Evolutionary conservation across 2,888 invertebrate genomes (phyloP).

Genomic region (Meliscaeva auricollis): DNA sequence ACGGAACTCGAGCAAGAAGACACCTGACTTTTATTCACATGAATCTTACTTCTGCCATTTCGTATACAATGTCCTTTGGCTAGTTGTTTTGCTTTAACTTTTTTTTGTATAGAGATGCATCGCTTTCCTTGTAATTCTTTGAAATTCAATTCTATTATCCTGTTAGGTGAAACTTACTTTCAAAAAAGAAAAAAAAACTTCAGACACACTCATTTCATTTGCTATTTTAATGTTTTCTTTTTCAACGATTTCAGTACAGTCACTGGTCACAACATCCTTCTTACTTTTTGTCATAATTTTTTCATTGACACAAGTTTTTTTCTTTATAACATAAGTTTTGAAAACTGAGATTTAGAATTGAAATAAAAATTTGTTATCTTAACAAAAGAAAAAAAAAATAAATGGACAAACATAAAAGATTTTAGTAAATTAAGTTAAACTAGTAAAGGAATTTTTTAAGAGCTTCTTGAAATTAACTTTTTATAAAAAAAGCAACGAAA

Average conservation of each 20-base stretch:
- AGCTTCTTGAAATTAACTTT: background rate
- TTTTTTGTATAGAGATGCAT: background rate
- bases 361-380: too few species aligned
- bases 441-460: too few species aligned
- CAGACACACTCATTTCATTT: conserved; percentile 49
- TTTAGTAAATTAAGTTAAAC: too few species aligned
- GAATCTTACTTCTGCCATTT: conserved; percentile 17
- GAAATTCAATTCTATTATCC: conserved; percentile 70
- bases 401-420: too few species aligned
- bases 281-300: background rate
- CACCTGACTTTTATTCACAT: background rate
- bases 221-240: conserved; percentile 9
- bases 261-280: background rate
- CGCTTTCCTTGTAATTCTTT: conserved; percentile 34
- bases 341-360: too few species aligned
- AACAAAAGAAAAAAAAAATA: background rate
- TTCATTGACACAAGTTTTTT: conserved; percentile 9
- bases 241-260: background rate
- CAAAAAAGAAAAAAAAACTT: conserved; percentile 43
- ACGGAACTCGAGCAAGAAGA: conserved; percentile 9
- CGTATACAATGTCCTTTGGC: conserved; percentile 16
- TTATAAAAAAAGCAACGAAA: background rate
- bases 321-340: background rate
- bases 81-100: background rate
- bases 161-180: conserved; percentile 32